These are phyloP conservation scores for Diplogasteroides magnus DNA, from an alignment of 1,140 invertebrate genomes.

Conservation along the genomic window DNA sequence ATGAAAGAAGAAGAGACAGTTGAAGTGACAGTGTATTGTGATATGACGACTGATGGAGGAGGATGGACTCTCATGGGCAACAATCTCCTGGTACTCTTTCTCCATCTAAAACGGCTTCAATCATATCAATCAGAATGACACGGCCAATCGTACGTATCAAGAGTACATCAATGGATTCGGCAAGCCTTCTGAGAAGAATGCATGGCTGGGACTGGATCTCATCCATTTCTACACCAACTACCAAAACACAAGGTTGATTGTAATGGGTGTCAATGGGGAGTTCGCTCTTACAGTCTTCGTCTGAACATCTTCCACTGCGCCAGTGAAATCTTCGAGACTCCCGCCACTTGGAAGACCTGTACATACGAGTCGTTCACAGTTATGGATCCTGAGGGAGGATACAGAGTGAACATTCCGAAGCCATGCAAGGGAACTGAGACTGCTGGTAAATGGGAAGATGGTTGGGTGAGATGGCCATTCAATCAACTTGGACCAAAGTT, in stretches of 20 bases:
- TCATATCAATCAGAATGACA: not conserved
- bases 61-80: conserved; percentile 54
- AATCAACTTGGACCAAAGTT: conserved; percentile 22
- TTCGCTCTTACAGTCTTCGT: conserved; percentile 22
- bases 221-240: conserved; percentile 23
- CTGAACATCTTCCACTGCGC: conserved; percentile 25
- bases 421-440: conserved; percentile 18
- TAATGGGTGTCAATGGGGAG: no score
- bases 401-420: no score
- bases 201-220: conserved; percentile 28
- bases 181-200: not conserved
- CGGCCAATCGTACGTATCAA: not conserved
- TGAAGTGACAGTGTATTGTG: conserved; percentile 39
- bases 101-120: not conserved
- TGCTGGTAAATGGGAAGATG: conserved; percentile 24
- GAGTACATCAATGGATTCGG: conserved; percentile 30
- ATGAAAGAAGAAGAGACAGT: not conserved
- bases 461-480: conserved; percentile 33
- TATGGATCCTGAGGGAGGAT: conserved; percentile 12
- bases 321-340: conserved; percentile 12
- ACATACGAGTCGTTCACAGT: conserved; percentile 29
- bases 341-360: conserved; percentile 22
- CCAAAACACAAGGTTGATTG: conserved; percentile 14
- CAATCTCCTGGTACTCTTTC: not conserved
- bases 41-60: conserved; percentile 45